A percentile compares a stretch with the other conserved stretches of the same genome.
phyloP scores from a whole-genome alignment of 2,888 invertebrate genomes.

The Melinaea marsaeus region DNA sequence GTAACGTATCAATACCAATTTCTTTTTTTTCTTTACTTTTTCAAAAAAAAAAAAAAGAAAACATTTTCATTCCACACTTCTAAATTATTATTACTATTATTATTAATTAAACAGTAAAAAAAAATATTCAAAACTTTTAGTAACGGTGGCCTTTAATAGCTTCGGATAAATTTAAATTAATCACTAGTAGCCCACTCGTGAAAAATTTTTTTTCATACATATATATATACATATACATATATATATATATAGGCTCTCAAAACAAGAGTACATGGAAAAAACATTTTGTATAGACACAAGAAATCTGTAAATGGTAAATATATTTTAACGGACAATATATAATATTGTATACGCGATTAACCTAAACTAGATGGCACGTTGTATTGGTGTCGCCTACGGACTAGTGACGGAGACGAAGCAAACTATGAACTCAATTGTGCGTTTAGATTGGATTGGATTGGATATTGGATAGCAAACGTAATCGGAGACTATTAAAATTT shows the following conservation, averaged over 20 bases:
- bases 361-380: slow-evolving; percentile 80
- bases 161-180: slow-evolving; percentile 40
- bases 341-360: slow-evolving; percentile 79
- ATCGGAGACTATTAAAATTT: slow-evolving; percentile 35
- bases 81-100: slow-evolving; percentile 52
- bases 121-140: slow-evolving; percentile 62
- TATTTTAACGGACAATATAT: slow-evolving; percentile 79
- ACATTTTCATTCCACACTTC: slow-evolving; percentile 46
- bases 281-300: slow-evolving; percentile 79
- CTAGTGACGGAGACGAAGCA: slow-evolving; percentile 55
- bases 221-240: no score
- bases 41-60: slow-evolving; percentile 67
- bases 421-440: slow-evolving; percentile 72
- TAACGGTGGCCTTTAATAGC: slow-evolving; percentile 52
- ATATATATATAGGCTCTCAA: slow-evolving; percentile 73
- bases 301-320: slow-evolving; percentile 79
- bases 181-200: slow-evolving; percentile 48
- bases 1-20: slow-evolving; percentile 18
- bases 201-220: slow-evolving; percentile 51
- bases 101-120: slow-evolving; percentile 47
- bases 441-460: slow-evolving; percentile 54
- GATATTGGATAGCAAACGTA: slow-evolving; percentile 37
- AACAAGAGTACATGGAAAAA: slow-evolving; percentile 78
- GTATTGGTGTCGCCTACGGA: slow-evolving; percentile 76
- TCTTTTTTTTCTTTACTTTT: slow-evolving; percentile 37